These are phyloP conservation scores for Gasterosteus nipponicus DNA, from an alignment of 2,113 vertebrate species.

Conservation along the genomic window DNA sequence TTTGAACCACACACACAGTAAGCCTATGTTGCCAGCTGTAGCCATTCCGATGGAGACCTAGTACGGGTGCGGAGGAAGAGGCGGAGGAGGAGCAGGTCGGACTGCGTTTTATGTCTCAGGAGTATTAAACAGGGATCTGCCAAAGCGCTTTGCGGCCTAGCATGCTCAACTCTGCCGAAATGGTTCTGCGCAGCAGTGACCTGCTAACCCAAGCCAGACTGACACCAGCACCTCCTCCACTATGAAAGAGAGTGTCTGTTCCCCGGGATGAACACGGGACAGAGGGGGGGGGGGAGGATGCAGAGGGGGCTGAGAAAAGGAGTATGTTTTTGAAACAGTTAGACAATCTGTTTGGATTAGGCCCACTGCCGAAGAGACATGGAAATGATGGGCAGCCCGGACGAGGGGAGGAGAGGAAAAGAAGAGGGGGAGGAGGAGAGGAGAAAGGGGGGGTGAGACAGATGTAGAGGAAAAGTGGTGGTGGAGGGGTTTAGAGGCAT, in stretches of 20 bases:
- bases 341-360: constrained; percentile 80
- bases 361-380: constrained; percentile 71
- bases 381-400: constrained; percentile 70
- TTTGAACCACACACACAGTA: constrained; percentile 52
- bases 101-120: constrained; percentile 60
- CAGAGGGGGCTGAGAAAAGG: constrained; percentile 55
- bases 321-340: constrained; percentile 79
- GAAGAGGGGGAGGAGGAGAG: constrained; percentile 33
- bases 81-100: constrained; percentile 13
- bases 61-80: constrained; percentile 23
- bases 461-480: constrained; percentile 67
- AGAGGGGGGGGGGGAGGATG: constrained; percentile 52
- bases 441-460: constrained; percentile 60
- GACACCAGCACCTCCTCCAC: constrained; percentile 68
- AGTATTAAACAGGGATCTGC: constrained; percentile 73
- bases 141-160: constrained; percentile 70
- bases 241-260: constrained; percentile 77
- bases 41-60: constrained; percentile 61
- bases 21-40: constrained; percentile 61
- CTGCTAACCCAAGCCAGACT: constrained; percentile 72
- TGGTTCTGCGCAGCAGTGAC: constrained; percentile 66
- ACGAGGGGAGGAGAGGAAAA: constrained; percentile 67
- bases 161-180: constrained; percentile 61
- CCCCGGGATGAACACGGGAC: constrained; percentile 54
- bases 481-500: constrained; percentile 52